A percentile compares a stretch with the other conserved stretches of the same genome.
Conservation (phyloP, 2,113 vertebrate genomes). For the Lagopus leucura region DNA sequence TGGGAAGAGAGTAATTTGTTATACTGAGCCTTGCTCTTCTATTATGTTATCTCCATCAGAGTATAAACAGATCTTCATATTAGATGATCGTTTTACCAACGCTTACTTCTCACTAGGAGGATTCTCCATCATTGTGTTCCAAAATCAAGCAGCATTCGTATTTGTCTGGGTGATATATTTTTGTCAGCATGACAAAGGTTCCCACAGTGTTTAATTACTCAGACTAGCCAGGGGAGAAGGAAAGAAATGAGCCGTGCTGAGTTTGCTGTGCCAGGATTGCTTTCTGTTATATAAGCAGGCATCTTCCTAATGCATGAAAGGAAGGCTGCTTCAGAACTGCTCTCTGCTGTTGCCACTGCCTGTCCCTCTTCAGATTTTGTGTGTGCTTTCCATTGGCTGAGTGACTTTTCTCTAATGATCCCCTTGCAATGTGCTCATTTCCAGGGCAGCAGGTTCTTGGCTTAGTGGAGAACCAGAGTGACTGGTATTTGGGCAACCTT, state of each 20-base stretch:
- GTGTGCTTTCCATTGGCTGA: neutral
- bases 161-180: constrained; percentile 44
- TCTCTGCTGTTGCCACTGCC: neutral
- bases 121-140: constrained; percentile 29
- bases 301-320: neutral
- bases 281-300: neutral
- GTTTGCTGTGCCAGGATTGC: neutral
- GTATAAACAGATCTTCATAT: constrained; percentile 40
- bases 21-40: constrained; percentile 8
- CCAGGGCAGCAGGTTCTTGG: constrained; percentile 96
- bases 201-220: constrained; percentile 63
- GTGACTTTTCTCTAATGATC: neutral
- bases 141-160: constrained; percentile 27
- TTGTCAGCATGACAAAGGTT: constrained; percentile 56
- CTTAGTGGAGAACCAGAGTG: constrained; percentile 98
- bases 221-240: constrained; percentile 31
- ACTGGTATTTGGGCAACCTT: constrained; percentile 98
- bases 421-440: constrained; percentile 54
- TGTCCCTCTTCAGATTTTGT: neutral
- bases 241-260: constrained; percentile 23
- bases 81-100: constrained; percentile 41
- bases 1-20: neutral
- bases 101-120: neutral
- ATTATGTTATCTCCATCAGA: constrained; percentile 7
- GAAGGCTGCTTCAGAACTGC: neutral